These are phyloP conservation scores for Corydoras sp. DNA, from an alignment of 2,113 vertebrate species.

Conservation along the genomic window DNA sequence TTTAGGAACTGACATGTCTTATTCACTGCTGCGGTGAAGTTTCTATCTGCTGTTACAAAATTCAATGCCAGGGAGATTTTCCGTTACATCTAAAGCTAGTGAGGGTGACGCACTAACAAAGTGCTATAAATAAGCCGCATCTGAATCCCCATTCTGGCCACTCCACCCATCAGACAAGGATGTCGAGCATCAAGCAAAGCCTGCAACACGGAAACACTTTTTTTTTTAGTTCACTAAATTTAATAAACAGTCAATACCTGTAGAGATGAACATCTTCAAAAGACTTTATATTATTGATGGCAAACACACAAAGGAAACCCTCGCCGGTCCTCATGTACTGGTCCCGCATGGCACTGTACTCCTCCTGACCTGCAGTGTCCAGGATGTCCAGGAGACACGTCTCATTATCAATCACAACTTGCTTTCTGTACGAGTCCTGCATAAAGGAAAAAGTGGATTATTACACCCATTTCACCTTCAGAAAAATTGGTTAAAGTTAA, in stretches of 20 bases:
- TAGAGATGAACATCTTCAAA: constrained; percentile 79
- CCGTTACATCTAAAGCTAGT: too few relatives aligned
- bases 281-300: constrained; percentile 79
- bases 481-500: too few relatives aligned
- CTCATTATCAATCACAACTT: constrained; percentile 73
- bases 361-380: constrained; percentile 73
- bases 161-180: too few relatives aligned
- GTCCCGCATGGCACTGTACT: constrained; percentile 79
- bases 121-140: too few relatives aligned
- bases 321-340: constrained; percentile 82
- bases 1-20: not conserved
- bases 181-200: too few relatives aligned
- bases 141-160: too few relatives aligned
- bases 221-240: not conserved
- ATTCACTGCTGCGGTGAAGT: not conserved
- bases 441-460: not conserved
- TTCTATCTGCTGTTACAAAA: too few relatives aligned
- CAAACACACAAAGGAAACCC: constrained; percentile 82
- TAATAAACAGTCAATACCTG: constrained; percentile 54
- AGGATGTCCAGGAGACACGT: constrained; percentile 72
- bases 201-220: too few relatives aligned
- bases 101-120: too few relatives aligned
- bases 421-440: constrained; percentile 72
- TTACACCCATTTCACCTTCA: too few relatives aligned
- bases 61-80: too few relatives aligned